These are phyloP conservation scores for Vulpes ferrilata DNA, from an alignment of 2,113 vertebrate species.

Conservation along the genomic window DNA sequence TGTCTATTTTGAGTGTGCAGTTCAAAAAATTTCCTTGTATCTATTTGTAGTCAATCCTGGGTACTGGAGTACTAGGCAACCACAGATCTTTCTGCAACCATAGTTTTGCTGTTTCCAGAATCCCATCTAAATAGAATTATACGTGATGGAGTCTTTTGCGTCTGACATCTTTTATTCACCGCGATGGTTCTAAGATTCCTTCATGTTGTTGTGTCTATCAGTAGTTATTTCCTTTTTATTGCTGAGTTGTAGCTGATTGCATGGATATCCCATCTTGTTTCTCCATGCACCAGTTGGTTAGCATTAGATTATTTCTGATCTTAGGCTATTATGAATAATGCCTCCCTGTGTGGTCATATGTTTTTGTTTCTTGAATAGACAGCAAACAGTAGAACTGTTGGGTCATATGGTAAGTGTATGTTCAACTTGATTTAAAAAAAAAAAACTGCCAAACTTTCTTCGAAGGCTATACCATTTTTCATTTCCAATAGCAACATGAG, in stretches of 20 bases:
- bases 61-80: neutral
- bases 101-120: neutral
- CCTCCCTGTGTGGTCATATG: neutral
- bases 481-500: neutral
- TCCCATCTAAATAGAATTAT: neutral
- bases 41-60: neutral
- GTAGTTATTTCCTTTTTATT: neutral
- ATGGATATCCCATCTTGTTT: neutral
- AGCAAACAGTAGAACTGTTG: neutral
- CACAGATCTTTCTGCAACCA: neutral
- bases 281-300: neutral
- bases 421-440: neutral
- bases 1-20: neutral
- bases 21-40: neutral
- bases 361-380: neutral
- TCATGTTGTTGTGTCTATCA: neutral
- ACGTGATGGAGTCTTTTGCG: neutral
- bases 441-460: neutral
- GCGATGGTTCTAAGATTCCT: neutral
- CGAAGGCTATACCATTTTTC: neutral
- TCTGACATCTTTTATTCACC: neutral
- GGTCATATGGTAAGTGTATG: neutral
- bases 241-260: neutral
- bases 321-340: neutral
- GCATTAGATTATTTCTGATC: neutral